Evolutionary conservation across 2,888 invertebrate genomes (phyloP).

Genomic region (Ophonus ardosiacus): DNA sequence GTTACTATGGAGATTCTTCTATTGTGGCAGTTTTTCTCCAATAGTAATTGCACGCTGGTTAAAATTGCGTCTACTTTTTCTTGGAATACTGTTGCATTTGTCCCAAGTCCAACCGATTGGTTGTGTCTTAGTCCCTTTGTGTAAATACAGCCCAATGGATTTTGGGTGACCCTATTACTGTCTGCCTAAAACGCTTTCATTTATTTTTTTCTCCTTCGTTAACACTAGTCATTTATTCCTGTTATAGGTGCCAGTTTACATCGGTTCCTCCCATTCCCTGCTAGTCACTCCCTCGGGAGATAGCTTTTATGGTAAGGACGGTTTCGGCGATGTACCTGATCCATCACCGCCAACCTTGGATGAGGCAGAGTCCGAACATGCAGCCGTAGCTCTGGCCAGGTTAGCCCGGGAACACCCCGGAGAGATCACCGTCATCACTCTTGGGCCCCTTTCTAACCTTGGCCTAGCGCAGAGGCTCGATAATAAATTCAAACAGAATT

Average conservation of each 20-base stretch:
- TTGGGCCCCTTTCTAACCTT: slow-evolving; percentile 79
- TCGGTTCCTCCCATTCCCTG: slow-evolving; percentile 73
- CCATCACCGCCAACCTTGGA: slow-evolving; percentile 70
- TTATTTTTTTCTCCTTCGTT: too few relatives aligned
- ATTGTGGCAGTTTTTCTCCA: too few relatives aligned
- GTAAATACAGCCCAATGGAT: too few relatives aligned
- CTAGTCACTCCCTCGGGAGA: slow-evolving; percentile 68
- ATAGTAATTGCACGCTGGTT: too few relatives aligned
- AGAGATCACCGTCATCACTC: slow-evolving; percentile 72
- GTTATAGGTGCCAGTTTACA: slow-evolving; percentile 76
- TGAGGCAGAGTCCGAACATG: slow-evolving; percentile 73
- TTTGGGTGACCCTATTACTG: too few relatives aligned
- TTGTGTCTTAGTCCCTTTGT: too few relatives aligned
- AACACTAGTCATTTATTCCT: background rate
- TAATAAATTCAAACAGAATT: slow-evolving; percentile 69
- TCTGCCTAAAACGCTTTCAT: too few relatives aligned
- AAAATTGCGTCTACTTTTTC: too few relatives aligned
- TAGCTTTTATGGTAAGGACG: slow-evolving; percentile 75
- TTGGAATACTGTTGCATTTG: too few relatives aligned
- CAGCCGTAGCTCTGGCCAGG: slow-evolving; percentile 74
- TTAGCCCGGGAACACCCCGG: slow-evolving; percentile 72
- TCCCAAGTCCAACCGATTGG: too few relatives aligned
- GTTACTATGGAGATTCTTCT: too few relatives aligned
- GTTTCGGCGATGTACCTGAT: slow-evolving; percentile 76
- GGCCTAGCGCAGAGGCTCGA: slow-evolving; percentile 77